Conservation (phyloP, 2,888 invertebrate species). For the Synanthedon tipuliformis region DNA sequence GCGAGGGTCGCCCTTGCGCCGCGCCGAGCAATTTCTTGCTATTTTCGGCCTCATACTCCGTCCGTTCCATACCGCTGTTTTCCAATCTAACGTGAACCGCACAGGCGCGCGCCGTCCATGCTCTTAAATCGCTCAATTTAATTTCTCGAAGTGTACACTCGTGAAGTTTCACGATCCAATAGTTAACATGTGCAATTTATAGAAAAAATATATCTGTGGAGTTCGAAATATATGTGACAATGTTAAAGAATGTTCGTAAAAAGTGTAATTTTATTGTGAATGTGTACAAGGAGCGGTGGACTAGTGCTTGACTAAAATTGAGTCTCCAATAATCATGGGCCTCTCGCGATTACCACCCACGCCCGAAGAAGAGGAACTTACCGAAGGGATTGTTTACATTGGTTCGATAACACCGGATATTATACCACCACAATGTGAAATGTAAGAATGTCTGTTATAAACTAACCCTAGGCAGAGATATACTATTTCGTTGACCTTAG, state of each 20-base stretch:
- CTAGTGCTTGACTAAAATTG: conserved; percentile 40
- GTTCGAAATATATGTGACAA: conserved; percentile 13
- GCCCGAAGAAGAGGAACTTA: conserved; percentile 51
- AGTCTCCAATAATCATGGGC: conserved; percentile 33
- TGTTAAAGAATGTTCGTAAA: conserved; percentile 34
- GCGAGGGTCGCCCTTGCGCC: conserved; percentile 62
- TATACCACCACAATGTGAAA: conserved; percentile 25
- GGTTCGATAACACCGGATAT: conserved; percentile 34
- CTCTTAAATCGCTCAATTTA: conserved; percentile 22
- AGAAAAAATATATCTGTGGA: background rate
- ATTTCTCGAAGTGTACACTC: no score
- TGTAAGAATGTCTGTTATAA: conserved; percentile 30
- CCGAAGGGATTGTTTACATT: conserved; percentile 22
- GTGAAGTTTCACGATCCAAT: no score
- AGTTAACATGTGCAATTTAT: background rate
- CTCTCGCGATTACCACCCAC: conserved; percentile 54
- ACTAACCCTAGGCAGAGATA: no score
- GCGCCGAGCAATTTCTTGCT: conserved; percentile 59
- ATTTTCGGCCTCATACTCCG: conserved; percentile 55
- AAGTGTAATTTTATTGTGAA: conserved; percentile 26
- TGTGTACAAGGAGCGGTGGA: conserved; percentile 31
- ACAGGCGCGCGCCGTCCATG: conserved; percentile 57
- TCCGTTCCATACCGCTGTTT: conserved; percentile 62
- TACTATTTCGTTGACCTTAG: no score
- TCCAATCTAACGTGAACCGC: conserved; percentile 67